These are phyloP conservation scores for Lordiphosa mommai DNA, from an alignment of 1,140 invertebrate species.

Conservation along the genomic window DNA sequence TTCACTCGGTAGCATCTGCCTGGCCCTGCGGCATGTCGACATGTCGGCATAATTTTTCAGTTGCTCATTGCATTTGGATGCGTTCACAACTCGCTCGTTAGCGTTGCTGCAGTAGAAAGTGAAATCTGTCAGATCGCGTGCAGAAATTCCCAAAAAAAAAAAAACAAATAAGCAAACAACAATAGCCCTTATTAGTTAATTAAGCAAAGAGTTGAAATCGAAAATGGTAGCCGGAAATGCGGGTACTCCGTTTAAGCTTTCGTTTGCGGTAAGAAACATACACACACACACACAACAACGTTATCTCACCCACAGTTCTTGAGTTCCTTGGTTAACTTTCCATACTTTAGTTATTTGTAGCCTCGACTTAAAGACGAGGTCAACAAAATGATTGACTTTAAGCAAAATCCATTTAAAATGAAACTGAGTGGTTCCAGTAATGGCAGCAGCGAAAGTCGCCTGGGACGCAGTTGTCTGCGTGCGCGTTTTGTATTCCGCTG, in stretches of 20 bases:
- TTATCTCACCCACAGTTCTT: not conserved
- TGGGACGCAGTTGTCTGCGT: constrained; percentile 64
- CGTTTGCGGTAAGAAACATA: constrained; percentile 63
- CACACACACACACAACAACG: constrained; percentile 2
- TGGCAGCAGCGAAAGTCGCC: constrained; percentile 48
- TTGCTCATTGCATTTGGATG: constrained; percentile 65
- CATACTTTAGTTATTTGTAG: constrained; percentile 32
- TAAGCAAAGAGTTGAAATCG: constrained; percentile 1
- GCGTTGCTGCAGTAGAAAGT: constrained; percentile 38
- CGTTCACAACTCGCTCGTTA: constrained; percentile 28
- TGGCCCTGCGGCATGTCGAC: constrained; percentile 16
- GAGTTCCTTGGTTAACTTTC: constrained; percentile 9
- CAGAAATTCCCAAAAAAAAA: not conserved
- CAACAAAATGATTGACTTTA: constrained; percentile 68
- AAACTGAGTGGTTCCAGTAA: constrained; percentile 48
- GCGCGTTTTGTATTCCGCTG: constrained; percentile 75
- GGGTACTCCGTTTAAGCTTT: constrained; percentile 61
- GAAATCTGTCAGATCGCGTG: constrained; percentile 63
- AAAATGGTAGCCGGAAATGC: constrained; percentile 67
- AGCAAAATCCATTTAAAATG: constrained; percentile 78
- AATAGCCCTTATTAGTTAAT: constrained; percentile 45
- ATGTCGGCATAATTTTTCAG: constrained; percentile 36
- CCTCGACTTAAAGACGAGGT: constrained; percentile 30
- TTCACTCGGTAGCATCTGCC: constrained; percentile 15
- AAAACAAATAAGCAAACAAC: constrained; percentile 12